Percentiles rank a stretch among this genome's conserved stretches.
Conservation (phyloP, 2,888 invertebrate genomes). For the Pseudococcus jackbeardsleyi region DNA sequence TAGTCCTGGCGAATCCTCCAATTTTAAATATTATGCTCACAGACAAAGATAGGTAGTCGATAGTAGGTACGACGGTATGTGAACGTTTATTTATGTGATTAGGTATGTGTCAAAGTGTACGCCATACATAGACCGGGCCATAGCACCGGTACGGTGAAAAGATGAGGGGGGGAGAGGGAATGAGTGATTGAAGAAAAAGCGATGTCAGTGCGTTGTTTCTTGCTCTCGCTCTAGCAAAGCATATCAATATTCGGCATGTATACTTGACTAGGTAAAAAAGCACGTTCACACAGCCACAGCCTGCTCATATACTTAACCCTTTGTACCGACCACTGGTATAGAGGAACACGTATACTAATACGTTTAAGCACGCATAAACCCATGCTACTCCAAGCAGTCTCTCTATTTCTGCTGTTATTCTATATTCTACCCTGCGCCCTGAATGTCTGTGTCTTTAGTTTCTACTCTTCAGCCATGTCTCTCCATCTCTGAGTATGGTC, state of each 20-base stretch:
- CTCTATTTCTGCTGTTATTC: neutral
- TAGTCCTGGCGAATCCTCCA: no score
- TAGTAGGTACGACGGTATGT: no score
- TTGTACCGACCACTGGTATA: neutral
- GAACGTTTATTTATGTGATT: no score
- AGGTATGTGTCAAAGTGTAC: neutral
- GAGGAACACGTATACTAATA: neutral
- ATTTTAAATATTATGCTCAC: no score
- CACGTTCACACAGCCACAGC: neutral
- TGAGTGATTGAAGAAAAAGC: neutral
- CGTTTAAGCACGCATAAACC: neutral
- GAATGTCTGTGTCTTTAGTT: neutral
- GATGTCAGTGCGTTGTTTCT: constrained; percentile 2
- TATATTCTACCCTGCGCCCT: neutral
- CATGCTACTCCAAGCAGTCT: neutral
- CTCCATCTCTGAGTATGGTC: no score
- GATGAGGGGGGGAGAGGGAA: neutral
- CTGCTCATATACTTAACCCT: neutral
- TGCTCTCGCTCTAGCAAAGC: neutral
- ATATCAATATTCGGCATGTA: constrained; percentile 6
- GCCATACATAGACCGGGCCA: neutral
- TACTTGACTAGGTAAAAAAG: neutral
- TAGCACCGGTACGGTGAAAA: neutral
- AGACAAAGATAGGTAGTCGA: no score
- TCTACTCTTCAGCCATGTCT: no score